These are phyloP conservation scores for Hylyphantes graminicola DNA, from an alignment of 1,140 invertebrate species.

Conservation along the genomic window DNA sequence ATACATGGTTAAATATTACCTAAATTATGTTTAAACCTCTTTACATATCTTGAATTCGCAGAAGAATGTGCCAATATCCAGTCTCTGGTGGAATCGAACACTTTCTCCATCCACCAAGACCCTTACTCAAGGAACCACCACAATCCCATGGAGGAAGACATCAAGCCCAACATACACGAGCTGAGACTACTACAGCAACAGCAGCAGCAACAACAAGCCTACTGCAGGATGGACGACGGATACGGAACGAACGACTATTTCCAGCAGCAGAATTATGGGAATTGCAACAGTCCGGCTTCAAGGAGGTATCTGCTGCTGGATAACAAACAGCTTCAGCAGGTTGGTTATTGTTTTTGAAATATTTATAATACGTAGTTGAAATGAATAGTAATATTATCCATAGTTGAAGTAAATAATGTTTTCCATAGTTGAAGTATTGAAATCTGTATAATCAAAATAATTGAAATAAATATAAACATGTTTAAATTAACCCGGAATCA, in stretches of 20 bases:
- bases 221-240: conserved; percentile 51
- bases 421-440: no score
- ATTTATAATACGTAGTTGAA: no score
- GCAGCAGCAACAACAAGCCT: conserved; percentile 27
- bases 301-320: conserved; percentile 46
- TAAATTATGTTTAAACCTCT: no score
- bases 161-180: conserved; percentile 50
- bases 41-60: not conserved
- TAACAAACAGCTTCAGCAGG: conserved; percentile 13
- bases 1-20: no score
- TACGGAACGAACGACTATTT: conserved; percentile 34
- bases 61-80: conserved; percentile 60
- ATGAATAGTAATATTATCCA: no score
- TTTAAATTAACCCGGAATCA: no score
- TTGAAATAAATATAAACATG: no score
- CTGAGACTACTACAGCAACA: not conserved
- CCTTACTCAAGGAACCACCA: conserved; percentile 33
- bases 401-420: no score
- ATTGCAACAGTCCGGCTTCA: conserved; percentile 35
- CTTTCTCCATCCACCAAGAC: conserved; percentile 39
- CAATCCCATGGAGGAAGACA: conserved; percentile 16
- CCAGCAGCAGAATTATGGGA: conserved; percentile 6
- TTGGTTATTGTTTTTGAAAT: not conserved
- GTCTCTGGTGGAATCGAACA: conserved; percentile 46
- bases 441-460: no score